phyloP scores from a whole-genome alignment of 2,888 invertebrate species.

The Limenitis camilla region DNA sequence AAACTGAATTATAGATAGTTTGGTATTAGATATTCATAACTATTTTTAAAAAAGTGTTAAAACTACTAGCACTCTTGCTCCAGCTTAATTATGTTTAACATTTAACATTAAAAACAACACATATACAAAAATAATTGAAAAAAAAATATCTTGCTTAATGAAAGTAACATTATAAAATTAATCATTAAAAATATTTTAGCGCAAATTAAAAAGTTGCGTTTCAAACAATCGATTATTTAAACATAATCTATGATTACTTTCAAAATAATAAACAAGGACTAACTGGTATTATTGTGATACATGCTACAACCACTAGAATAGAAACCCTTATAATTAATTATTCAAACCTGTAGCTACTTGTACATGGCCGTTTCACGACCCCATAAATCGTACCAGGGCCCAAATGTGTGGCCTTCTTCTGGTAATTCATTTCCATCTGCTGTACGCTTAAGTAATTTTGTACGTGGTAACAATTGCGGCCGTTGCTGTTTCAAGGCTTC shows the following conservation, averaged over 20 bases:
- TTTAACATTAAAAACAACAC: slow-evolving; percentile 22
- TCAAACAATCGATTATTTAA: no score
- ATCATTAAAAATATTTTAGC: no score
- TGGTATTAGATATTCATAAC: no score
- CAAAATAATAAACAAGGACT: slow-evolving; percentile 6
- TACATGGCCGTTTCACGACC: slow-evolving; percentile 81
- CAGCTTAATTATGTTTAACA: background rate
- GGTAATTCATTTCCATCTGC: slow-evolving; percentile 64
- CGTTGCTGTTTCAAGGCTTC: slow-evolving; percentile 67
- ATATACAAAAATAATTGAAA: slow-evolving; percentile 17
- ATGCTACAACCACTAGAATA: slow-evolving; percentile 12
- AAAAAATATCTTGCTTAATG: slow-evolving; percentile 1
- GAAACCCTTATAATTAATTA: slow-evolving; percentile 11
- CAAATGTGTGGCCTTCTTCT: slow-evolving; percentile 82
- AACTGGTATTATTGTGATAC: slow-evolving; percentile 12
- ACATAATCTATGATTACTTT: slow-evolving; percentile 3
- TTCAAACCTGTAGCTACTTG: slow-evolving; percentile 60
- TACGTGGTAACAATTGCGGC: slow-evolving; percentile 79
- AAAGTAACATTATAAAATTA: background rate
- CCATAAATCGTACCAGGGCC: slow-evolving; percentile 93
- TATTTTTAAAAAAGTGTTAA: background rate
- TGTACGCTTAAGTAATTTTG: slow-evolving; percentile 78
- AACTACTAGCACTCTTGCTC: background rate
- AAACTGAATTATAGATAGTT: background rate
- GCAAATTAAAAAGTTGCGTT: no score